phyloP scores from a whole-genome alignment of 2,797 vertebrate species.

The Gallirallus australis region DNA sequence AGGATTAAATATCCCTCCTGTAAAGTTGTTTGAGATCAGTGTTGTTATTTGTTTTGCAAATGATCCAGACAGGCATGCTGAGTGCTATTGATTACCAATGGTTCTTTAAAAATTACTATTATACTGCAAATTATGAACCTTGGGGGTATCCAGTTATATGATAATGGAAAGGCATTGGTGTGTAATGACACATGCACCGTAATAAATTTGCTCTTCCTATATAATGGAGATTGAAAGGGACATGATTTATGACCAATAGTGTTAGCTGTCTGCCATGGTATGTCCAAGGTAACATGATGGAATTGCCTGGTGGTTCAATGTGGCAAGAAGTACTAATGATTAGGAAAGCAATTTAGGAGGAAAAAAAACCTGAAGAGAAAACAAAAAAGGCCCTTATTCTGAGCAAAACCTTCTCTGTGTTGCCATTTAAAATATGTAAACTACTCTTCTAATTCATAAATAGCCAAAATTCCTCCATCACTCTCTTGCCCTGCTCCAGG shows the following conservation, averaged over 20 bases:
- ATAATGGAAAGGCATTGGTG: conserved; percentile 45
- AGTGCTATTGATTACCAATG: conserved; percentile 66
- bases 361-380: neutral
- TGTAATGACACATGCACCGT: conserved; percentile 53
- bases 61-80: conserved; percentile 46
- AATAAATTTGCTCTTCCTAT: conserved; percentile 49
- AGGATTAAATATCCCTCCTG: conserved; percentile 65
- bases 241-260: conserved; percentile 37
- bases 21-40: conserved; percentile 51
- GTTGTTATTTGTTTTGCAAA: conserved; percentile 66
- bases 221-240: conserved; percentile 61
- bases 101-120: conserved; percentile 61
- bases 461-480: neutral
- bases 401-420: neutral
- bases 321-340: conserved; percentile 15
- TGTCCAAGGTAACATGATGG: conserved; percentile 3
- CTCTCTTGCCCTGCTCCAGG: neutral
- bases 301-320: neutral
- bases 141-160: conserved; percentile 21
- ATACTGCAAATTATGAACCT: conserved; percentile 47
- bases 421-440: neutral
- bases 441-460: neutral
- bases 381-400: neutral
- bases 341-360: neutral
- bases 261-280: conserved; percentile 29